Conservation (phyloP, 2,888 invertebrate species). For the Patella ulyssiponensis region DNA sequence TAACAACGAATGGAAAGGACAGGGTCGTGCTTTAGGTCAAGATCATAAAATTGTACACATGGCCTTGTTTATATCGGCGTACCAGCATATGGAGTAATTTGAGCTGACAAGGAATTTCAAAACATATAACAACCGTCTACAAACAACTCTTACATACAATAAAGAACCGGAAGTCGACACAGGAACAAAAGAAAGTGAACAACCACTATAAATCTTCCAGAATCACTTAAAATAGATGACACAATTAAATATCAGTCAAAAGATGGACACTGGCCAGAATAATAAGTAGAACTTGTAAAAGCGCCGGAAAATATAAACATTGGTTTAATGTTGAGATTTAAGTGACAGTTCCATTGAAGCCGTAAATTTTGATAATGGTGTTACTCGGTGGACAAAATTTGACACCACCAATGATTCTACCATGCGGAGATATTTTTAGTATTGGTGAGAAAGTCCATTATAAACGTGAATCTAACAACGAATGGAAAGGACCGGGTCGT, state of each 20-base stretch:
- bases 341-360: not conserved
- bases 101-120: no score
- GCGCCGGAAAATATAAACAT: not conserved
- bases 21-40: no score
- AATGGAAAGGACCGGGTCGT: no score
- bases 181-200: no score
- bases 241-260: not conserved
- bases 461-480: not conserved
- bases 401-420: no score
- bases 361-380: not conserved
- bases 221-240: not conserved
- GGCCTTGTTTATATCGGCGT: no score
- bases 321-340: not conserved
- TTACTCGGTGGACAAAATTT: not conserved
- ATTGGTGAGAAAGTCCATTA: not conserved
- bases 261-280: not conserved
- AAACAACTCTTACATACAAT: no score
- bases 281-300: not conserved
- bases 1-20: not conserved
- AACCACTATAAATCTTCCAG: no score
- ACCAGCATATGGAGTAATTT: no score
- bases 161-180: no score
- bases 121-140: no score
- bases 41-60: no score
- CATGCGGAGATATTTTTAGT: not conserved